These are phyloP conservation scores for Champsocephalus gunnari DNA, from an alignment of 2,797 vertebrate genomes.

Conservation along the genomic window DNA sequence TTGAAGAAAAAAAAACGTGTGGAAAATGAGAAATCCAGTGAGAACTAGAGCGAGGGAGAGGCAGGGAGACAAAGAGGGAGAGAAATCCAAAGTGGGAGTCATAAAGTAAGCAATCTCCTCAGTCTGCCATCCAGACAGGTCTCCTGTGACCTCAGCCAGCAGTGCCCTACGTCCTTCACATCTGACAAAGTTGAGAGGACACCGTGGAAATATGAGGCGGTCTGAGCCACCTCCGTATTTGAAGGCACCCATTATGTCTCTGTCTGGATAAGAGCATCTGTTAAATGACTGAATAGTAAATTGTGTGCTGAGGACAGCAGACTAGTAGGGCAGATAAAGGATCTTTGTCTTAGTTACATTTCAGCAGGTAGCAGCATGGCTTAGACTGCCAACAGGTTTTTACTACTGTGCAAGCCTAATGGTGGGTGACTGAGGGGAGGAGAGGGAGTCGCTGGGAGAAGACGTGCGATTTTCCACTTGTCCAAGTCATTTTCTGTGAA, in stretches of 20 bases:
- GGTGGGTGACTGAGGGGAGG: constrained; percentile 79
- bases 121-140: constrained; percentile 74
- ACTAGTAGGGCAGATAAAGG: constrained; percentile 77
- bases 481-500: constrained; percentile 75
- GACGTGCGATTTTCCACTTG: constrained; percentile 81
- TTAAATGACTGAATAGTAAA: constrained; percentile 79
- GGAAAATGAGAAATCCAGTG: constrained; percentile 75
- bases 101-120: constrained; percentile 80
- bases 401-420: constrained; percentile 79
- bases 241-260: constrained; percentile 73
- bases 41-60: constrained; percentile 45
- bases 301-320: constrained; percentile 75
- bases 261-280: constrained; percentile 77
- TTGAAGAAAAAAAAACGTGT: constrained; percentile 71
- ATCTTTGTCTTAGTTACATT: constrained; percentile 83
- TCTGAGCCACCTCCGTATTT: constrained; percentile 62
- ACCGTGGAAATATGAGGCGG: constrained; percentile 59
- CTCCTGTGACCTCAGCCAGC: constrained; percentile 72
- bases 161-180: constrained; percentile 69
- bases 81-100: constrained; percentile 72
- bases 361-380: constrained; percentile 76
- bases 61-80: constrained; percentile 39
- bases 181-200: constrained; percentile 72
- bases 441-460: constrained; percentile 68
- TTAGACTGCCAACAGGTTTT: constrained; percentile 80